Evolutionary conservation across 2,888 invertebrate genomes (phyloP), one percentile per base, ranked within the genome.

Genomic region (Diabrotica balteata): DNA sequence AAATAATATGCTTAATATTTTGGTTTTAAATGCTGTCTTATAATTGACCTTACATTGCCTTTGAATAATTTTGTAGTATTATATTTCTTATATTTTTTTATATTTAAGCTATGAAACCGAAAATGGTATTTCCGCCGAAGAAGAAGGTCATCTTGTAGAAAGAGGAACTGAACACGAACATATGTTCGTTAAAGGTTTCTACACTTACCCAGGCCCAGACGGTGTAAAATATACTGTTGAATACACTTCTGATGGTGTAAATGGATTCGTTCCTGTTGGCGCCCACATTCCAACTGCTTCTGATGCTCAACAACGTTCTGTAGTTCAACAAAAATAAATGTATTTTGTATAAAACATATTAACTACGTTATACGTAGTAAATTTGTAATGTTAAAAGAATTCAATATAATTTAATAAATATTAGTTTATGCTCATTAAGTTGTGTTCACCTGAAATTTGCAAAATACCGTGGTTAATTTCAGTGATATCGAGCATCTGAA

Each of bases 171-270:
- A 86, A 11, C 86, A 86, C 2, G 88, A 88, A 68, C 90, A 88
- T 0, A 87, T 91, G 60, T 86, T 86, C 63, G 89, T 90, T 0
- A 85, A 83, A 55, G 91, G 91, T 1, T 90, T 88, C 80, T 91
- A 88, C 79, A 88, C 90, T 72, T 91, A 90, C 78, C 76, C 77
- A 4, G 91, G 89, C 2, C 88, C 89, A 59, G 88, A 90, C 75
- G 88, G 87, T 58, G 78, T 85, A 1, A 85, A 86, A 50, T 88
- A 88, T 79, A 85, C 87, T 70, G 87, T 90, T 4, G 88, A 88
- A 74, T 90, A 89, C 77, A 85, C 85, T 7, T 89, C 89, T 55
- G 88, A 89, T 74, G 45, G 60, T 7, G 89, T 89, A 76, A 88
- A 89, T 68, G 89, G 89, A 49, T 88, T 86, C 80, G 83, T 83